Percentiles rank a stretch among this genome's conserved stretches.
These are phyloP conservation scores for Drosophila multiciliata DNA, from an alignment of 2,888 invertebrate species.

Conservation along the genomic window DNA sequence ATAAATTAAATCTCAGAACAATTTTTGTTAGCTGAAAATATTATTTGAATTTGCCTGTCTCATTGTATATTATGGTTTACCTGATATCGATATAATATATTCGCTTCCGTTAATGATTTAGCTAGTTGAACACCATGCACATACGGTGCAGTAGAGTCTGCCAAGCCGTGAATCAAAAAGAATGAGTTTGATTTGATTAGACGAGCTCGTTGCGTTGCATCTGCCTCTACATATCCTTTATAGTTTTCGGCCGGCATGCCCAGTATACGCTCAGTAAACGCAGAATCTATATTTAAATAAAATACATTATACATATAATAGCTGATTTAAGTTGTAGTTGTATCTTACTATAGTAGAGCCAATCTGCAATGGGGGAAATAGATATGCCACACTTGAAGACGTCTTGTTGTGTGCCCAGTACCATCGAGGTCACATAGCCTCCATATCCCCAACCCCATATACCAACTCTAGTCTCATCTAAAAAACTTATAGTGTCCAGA, in stretches of 20 bases:
- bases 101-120: constrained; percentile 93
- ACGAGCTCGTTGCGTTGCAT: constrained; percentile 94
- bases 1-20: not conserved
- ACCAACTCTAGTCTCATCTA: constrained; percentile 94
- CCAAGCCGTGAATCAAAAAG: constrained; percentile 96
- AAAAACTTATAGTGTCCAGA: constrained; percentile 91
- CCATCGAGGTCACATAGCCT: constrained; percentile 97
- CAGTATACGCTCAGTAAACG: constrained; percentile 97
- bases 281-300: constrained; percentile 89
- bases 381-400: constrained; percentile 97
- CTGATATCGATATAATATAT: constrained; percentile 96
- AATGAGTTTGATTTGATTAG: constrained; percentile 95
- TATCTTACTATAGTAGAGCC: constrained; percentile 96
- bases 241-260: constrained; percentile 95
- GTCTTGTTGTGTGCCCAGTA: constrained; percentile 93
- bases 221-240: constrained; percentile 96
- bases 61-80: constrained; percentile 85
- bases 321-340: not conserved
- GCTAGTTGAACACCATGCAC: constrained; percentile 96
- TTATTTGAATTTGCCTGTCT: not conserved
- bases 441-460: constrained; percentile 99
- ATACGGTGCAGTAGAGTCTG: constrained; percentile 96
- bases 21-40: not conserved
- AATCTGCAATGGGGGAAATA: constrained; percentile 97
- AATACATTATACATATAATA: not conserved